phyloP scores from a whole-genome alignment of 2,888 invertebrate genomes.

The Plagiodera versicolora region DNA sequence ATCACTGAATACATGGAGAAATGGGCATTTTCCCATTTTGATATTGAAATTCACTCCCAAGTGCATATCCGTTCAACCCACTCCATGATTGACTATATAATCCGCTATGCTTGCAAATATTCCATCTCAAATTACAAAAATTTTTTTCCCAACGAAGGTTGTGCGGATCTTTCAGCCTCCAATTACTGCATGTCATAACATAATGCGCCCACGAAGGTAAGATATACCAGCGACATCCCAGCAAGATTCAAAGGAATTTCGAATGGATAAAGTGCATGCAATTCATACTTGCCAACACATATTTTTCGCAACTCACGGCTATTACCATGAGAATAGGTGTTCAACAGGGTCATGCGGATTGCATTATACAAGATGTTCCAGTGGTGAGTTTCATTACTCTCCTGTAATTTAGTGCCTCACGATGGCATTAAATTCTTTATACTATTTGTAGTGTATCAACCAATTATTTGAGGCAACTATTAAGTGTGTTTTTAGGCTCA shows the following conservation, averaged over 20 bases:
- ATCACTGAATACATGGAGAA: neutral
- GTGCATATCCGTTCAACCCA: neutral
- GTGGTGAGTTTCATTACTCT: too few species aligned
- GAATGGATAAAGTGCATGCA: neutral
- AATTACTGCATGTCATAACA: conserved; percentile 10
- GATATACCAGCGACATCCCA: neutral
- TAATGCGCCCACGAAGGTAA: conserved; percentile 9
- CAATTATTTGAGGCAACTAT: too few species aligned
- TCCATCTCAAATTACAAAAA: neutral
- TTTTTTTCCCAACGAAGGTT: conserved; percentile 8
- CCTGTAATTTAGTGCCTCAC: too few species aligned
- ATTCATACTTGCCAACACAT: neutral
- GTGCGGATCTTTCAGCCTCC: conserved; percentile 3
- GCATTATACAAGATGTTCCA: too few species aligned
- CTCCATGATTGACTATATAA: neutral
- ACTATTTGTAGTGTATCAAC: too few species aligned
- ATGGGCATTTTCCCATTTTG: neutral
- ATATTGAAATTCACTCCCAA: neutral
- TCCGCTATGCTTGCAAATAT: neutral
- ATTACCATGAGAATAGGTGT: too few species aligned
- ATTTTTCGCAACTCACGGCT: too few species aligned
- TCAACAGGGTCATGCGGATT: too few species aligned
- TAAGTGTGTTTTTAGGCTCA: too few species aligned
- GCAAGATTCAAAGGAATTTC: neutral
- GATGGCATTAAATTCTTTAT: too few species aligned